Conservation (phyloP, 2,888 invertebrate species). For the Oligia strigilis region DNA sequence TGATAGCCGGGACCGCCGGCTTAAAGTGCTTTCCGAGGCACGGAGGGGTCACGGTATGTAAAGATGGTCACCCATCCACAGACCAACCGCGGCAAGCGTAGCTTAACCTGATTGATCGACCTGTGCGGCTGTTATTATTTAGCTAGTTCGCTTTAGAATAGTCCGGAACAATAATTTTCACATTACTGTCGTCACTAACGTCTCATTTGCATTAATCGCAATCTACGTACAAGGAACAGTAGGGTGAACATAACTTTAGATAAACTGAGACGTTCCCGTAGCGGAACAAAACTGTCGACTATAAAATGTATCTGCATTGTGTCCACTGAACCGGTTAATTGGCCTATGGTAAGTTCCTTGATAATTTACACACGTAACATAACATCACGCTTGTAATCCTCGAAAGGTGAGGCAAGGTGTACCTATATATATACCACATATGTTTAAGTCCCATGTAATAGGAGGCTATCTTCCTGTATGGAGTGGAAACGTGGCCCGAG, state of each 20-base stretch:
- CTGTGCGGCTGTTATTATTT: too few species aligned
- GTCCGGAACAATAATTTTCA: slow-evolving; percentile 34
- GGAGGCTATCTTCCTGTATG: too few species aligned
- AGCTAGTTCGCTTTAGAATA: not conserved
- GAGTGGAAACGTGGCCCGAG: too few species aligned
- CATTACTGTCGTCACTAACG: slow-evolving; percentile 17
- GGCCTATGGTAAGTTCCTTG: slow-evolving; percentile 17
- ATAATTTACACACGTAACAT: not conserved
- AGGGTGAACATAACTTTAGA: slow-evolving; percentile 22
- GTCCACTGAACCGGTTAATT: slow-evolving; percentile 50
- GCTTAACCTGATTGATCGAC: too few species aligned
- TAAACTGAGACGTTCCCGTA: slow-evolving; percentile 24
- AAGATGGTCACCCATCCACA: too few species aligned
- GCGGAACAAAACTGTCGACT: slow-evolving; percentile 35
- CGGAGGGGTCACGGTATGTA: too few species aligned
- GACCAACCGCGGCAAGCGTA: too few species aligned
- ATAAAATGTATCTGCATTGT: slow-evolving; percentile 53
- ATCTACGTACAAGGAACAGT: slow-evolving; percentile 43
- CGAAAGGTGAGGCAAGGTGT: not conserved
- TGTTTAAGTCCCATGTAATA: not conserved
- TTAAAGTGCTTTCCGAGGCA: too few species aligned
- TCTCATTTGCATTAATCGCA: slow-evolving; percentile 51
- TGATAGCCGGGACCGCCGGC: too few species aligned
- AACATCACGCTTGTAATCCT: not conserved
- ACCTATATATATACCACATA: not conserved